Evolutionary conservation across 2,113 vertebrate genomes (phyloP), one percentile per base, ranked within the genome.

Genomic region (Gila orcuttii): DNA sequence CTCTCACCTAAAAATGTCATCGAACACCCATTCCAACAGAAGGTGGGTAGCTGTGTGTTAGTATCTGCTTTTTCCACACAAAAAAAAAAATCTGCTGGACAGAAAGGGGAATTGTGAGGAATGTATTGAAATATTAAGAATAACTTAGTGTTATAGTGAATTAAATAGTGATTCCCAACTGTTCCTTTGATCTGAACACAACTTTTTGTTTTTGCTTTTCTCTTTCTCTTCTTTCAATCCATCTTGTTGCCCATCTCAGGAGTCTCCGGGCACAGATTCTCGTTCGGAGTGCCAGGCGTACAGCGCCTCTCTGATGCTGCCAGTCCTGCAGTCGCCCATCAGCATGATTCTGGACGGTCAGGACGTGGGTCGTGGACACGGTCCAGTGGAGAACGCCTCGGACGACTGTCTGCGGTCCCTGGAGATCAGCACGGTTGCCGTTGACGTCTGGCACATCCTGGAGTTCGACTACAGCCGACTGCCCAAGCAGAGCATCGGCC

Each of bases 391-490:
- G 90, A 96, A 94, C 0, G 47, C 74, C 52, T 75, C 50, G 12
- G 92, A 94, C 62, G 97, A 97, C 21, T 95, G 94, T 87, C 90
- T 96, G 87, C 95, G 98, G 86, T 95, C 94, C 21, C 95, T 97
- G 85, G 96, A 98, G 94, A 95, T 99, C 57, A 90, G 93, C 92
- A 97, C 95, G 0, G 90, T 94, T 3, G 95, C 96, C 0, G 98
- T 98, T 88, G 98, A 99, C 2, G 97, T 99, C 45, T 99, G 98
- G 98, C 98, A 99, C 87, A 98, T 99, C 90, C 93, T 99, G 85
- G 98, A 99, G 91, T 99, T 99, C 0, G 98, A 99, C 93, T 99
- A 99, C 82, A 99, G 98, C 89, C 93, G 98, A 36, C 94, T 99
- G 52, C 98, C 97, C 7, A 96, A 96, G 9, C 97, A 97, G 94